A percentile compares a stretch with the other conserved stretches of the same genome.
Evolutionary conservation across 1,140 invertebrate species (phyloP).

Genomic region (Cataglyphis hispanica): DNA sequence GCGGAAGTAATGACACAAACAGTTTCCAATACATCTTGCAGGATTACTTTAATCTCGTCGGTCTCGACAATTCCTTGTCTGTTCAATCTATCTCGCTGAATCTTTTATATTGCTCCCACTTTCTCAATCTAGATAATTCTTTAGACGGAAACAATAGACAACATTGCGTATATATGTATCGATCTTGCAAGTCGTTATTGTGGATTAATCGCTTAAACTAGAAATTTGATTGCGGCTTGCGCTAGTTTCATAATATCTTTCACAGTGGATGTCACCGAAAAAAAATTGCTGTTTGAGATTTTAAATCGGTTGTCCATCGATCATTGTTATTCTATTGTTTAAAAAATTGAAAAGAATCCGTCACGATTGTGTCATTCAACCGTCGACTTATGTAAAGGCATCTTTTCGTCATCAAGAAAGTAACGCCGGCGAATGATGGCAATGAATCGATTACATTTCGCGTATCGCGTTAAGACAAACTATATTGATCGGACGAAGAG

Average conservation of each 20-base stretch:
- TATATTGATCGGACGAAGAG: not conserved
- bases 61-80: slow-evolving; percentile 37
- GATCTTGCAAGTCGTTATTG: slow-evolving; percentile 65
- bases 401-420: slow-evolving; percentile 34
- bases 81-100: slow-evolving; percentile 39
- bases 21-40: slow-evolving; percentile 69
- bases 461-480: slow-evolving; percentile 1
- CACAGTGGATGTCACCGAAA: not conserved
- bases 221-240: slow-evolving; percentile 5
- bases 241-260: slow-evolving; percentile 35
- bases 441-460: slow-evolving; percentile 28
- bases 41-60: slow-evolving; percentile 44
- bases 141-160: slow-evolving; percentile 57
- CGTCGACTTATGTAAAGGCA: not conserved
- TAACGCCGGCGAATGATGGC: not conserved
- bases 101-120: slow-evolving; percentile 75
- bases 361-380: slow-evolving; percentile 28
- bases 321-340: not conserved
- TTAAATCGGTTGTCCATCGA: not conserved
- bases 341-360: slow-evolving; percentile 27
- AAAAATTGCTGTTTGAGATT: not conserved
- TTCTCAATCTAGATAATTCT: slow-evolving; percentile 56
- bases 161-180: slow-evolving; percentile 66
- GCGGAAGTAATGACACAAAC: slow-evolving; percentile 57
- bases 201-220: slow-evolving; percentile 26